Conservation (phyloP, 2,888 invertebrate genomes). For the Branchipolynoe longqiensis region DNA sequence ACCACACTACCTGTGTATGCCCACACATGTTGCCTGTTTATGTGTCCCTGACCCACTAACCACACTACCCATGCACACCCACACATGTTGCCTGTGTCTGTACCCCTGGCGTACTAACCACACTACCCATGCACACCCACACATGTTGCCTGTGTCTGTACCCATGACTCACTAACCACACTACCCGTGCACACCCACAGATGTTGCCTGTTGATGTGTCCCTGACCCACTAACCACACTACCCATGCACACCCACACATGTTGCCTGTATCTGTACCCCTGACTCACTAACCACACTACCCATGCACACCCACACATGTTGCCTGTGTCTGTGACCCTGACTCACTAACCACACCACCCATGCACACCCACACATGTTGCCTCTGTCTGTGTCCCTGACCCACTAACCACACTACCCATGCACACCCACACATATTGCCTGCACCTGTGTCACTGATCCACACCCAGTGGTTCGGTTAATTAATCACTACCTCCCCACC, state of each 20-base stretch:
- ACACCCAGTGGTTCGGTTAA: too few relatives aligned
- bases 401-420: not conserved
- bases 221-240: not conserved
- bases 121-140: too few relatives aligned
- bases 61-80: too few relatives aligned
- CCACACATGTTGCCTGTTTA: too few relatives aligned
- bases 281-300: not conserved
- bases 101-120: too few relatives aligned
- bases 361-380: not conserved
- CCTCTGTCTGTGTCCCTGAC: not conserved
- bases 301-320: not conserved
- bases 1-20: too few relatives aligned
- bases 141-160: not conserved
- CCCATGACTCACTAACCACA: not conserved
- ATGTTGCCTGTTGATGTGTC: not conserved
- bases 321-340: not conserved
- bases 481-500: too few relatives aligned
- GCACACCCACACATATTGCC: not conserved
- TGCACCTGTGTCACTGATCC: too few relatives aligned
- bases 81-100: too few relatives aligned
- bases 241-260: not conserved
- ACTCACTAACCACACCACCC: not conserved
- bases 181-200: not conserved
- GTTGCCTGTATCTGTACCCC: not conserved
- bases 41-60: too few relatives aligned